Conservation (phyloP, 2,888 invertebrate genomes). For the Cephonodes hylas region DNA sequence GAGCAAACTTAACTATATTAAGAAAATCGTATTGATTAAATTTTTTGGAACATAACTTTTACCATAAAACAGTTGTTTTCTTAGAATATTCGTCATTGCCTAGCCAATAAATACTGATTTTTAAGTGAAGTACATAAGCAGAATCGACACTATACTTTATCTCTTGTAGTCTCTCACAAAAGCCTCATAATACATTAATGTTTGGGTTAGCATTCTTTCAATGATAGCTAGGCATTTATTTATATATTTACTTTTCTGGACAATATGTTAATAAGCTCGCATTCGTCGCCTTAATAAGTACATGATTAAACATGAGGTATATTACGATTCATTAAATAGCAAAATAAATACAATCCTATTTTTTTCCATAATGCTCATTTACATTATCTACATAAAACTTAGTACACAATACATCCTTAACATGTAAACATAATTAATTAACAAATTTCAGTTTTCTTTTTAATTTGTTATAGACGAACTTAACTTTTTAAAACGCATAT, state of each 20-base stretch:
- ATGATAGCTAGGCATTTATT: no score
- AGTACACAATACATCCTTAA: neutral
- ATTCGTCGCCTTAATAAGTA: slow-evolving; percentile 17
- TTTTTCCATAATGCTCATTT: neutral
- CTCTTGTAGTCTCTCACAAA: no score
- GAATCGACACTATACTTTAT: no score
- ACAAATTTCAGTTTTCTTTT: no score
- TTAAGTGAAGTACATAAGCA: no score
- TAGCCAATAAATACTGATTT: no score
- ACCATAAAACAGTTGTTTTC: neutral
- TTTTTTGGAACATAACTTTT: neutral
- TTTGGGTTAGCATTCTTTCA: no score
- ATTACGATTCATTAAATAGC: neutral
- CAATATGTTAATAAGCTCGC: neutral
- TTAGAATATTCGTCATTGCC: no score
- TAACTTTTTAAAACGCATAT: neutral
- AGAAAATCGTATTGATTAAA: neutral
- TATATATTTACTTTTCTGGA: neutral
- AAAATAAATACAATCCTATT: slow-evolving; percentile 4
- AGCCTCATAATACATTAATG: no score
- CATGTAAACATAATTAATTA: neutral
- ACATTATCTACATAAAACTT: neutral
- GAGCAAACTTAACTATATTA: neutral
- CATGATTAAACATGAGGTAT: slow-evolving; percentile 11
- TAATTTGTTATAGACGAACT: no score